These are phyloP conservation scores for Corythoichthys haematopterus DNA, from an alignment of 2,113 vertebrate genomes.

Conservation along the genomic window DNA sequence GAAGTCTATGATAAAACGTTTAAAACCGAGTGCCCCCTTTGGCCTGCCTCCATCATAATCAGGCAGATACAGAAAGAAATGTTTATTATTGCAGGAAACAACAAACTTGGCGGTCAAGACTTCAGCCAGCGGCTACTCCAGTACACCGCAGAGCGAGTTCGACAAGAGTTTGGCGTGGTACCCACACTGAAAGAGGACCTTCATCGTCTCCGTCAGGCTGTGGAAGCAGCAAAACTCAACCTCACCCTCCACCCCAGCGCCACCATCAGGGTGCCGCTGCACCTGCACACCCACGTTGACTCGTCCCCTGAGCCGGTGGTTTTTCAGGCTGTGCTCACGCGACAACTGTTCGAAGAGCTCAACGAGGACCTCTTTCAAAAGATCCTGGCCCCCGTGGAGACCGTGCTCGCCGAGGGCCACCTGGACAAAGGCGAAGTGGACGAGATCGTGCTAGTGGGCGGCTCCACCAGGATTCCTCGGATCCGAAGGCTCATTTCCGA, in stretches of 20 bases:
- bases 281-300: constrained; percentile 40
- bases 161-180: constrained; percentile 72
- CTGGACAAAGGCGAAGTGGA: constrained; percentile 83
- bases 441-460: constrained; percentile 91
- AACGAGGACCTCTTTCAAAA: constrained; percentile 94
- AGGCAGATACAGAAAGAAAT: too few relatives aligned
- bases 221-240: constrained; percentile 89
- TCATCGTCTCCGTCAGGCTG: constrained; percentile 83
- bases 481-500: constrained; percentile 85
- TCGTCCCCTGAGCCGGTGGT: constrained; percentile 49
- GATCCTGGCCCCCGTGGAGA: constrained; percentile 84
- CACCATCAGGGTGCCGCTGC: constrained; percentile 71
- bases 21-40: too few relatives aligned
- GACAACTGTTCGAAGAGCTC: constrained; percentile 83
- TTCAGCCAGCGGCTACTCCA: constrained; percentile 92
- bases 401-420: constrained; percentile 83
- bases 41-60: too few relatives aligned
- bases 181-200: constrained; percentile 86
- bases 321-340: constrained; percentile 77
- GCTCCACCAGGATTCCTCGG: constrained; percentile 90
- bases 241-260: constrained; percentile 77
- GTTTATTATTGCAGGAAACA: constrained; percentile 79
- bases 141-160: constrained; percentile 76
- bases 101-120: constrained; percentile 95
- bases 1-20: too few relatives aligned